These are phyloP conservation scores for Zalophus californianus DNA, from an alignment of 2,797 vertebrate species.

Conservation along the genomic window DNA sequence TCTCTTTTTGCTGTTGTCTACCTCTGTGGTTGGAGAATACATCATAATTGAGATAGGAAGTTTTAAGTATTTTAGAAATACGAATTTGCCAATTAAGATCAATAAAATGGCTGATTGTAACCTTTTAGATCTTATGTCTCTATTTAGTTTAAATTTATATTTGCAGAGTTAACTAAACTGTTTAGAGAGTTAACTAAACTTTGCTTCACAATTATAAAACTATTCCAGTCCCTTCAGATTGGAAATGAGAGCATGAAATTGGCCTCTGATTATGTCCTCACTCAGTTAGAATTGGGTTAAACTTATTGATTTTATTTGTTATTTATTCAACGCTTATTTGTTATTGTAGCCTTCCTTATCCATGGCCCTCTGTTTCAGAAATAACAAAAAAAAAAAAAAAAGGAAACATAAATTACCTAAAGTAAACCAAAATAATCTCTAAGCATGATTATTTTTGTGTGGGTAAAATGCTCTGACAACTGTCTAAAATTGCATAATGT, in stretches of 20 bases:
- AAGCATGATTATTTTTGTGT: conserved; percentile 38
- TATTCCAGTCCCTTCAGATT: conserved; percentile 44
- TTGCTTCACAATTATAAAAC: conserved; percentile 13
- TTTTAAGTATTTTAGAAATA: conserved; percentile 69
- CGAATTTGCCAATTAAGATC: conserved; percentile 62
- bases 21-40: conserved; percentile 87
- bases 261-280: conserved; percentile 37
- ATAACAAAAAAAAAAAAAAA: not conserved
- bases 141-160: conserved; percentile 47
- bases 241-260: conserved; percentile 60
- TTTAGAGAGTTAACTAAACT: conserved; percentile 25
- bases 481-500: conserved; percentile 62
- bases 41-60: conserved; percentile 77
- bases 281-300: conserved; percentile 67
- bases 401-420: conserved; percentile 60
- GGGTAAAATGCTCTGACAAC: conserved; percentile 43
- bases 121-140: conserved; percentile 61
- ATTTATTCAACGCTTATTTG: conserved; percentile 35
- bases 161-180: not conserved
- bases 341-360: conserved; percentile 64
- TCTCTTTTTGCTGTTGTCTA: conserved; percentile 88
- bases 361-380: not conserved
- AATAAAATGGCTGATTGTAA: conserved; percentile 37
- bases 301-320: conserved; percentile 41
- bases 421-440: conserved; percentile 36